These are phyloP conservation scores for Aythya baeri DNA, from an alignment of 2,113 vertebrate genomes.

Conservation along the genomic window DNA sequence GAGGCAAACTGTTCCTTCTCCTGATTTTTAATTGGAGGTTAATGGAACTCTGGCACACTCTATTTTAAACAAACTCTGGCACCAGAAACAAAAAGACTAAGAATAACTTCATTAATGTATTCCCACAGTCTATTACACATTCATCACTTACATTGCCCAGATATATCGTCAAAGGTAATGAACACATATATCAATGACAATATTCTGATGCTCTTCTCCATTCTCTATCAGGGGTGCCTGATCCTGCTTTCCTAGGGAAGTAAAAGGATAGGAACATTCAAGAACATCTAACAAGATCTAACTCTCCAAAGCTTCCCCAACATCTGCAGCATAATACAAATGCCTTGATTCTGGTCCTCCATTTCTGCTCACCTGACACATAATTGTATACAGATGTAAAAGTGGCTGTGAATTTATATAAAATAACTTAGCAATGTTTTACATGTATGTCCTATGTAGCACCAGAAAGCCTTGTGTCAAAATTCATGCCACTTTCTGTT, in stretches of 20 bases:
- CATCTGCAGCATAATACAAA: rapidly evolving
- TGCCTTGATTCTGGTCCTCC: neutral
- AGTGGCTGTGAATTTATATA: neutral
- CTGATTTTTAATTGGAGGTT: conserved; percentile 25
- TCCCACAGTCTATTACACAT: neutral
- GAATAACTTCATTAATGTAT: neutral
- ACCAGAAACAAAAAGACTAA: neutral
- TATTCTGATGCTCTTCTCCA: neutral
- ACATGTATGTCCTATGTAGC: neutral
- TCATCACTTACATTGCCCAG: neutral
- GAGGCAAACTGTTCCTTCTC: conserved; percentile 6
- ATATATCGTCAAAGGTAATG: neutral
- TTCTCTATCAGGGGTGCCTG: neutral
- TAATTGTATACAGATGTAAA: neutral
- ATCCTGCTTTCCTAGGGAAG: neutral
- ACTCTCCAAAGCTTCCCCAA: neutral
- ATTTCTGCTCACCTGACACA: neutral
- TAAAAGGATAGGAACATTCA: rapidly evolving
- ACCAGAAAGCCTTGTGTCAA: neutral
- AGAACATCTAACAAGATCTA: neutral
- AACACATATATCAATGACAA: neutral
- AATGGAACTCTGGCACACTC: neutral
- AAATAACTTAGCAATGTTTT: neutral
- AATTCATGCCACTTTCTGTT: neutral
- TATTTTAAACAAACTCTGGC: neutral